Base-by-base conservation (phyloP, 2,797 vertebrate species). In the Nothura maculosa region DNA sequence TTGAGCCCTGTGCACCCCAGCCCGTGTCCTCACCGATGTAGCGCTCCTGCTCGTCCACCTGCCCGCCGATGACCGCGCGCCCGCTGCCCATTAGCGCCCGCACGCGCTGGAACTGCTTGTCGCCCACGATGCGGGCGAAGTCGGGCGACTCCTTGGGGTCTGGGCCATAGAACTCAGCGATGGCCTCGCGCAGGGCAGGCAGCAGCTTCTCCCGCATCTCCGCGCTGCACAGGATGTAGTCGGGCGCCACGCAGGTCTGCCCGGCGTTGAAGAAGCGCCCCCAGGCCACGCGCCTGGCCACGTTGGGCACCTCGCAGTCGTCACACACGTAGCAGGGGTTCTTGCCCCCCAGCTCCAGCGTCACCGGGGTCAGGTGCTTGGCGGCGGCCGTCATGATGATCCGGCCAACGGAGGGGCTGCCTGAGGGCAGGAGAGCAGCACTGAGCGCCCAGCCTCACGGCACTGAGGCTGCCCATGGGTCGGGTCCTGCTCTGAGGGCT, bases 311-410 rank as follows among this genome's bases (percentile, higher is more conserved):
- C 1, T 97, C 83, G 0, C 78, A 92, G 27, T 94, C 84, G 17
- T 98, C 98, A 0, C 98, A 98, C 64, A 99, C 97, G 1, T 99
- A 96, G 87, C 99, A 99, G 16, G 99, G 99, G 96, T 98, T 98
- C 97, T 99, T 99, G 57, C 99, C 99, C 1, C 99, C 99, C 85
- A 99, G 98, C 96, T 99, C 99, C 97, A 99, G 96, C 0, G 98
- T 99, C 90, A 99, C 94, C 0, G 99, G 99, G 0, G 99, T 99
- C 92, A 99, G 94, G 94, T 99, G 97, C 73, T 98, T 92, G 1
- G 98, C 92, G 0, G 99, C 99, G 0, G 99, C 98, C 10, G 40
- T 36, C 95, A 94, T 96, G 2, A 95, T 8, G 0, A 89, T 66
- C 75, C 18, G 84, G 17, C 95, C 61, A 58, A 99, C 98, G 0